Evolutionary conservation across 2,797 vertebrate genomes (phyloP).

Genomic region (Phalloptychus januarius): DNA sequence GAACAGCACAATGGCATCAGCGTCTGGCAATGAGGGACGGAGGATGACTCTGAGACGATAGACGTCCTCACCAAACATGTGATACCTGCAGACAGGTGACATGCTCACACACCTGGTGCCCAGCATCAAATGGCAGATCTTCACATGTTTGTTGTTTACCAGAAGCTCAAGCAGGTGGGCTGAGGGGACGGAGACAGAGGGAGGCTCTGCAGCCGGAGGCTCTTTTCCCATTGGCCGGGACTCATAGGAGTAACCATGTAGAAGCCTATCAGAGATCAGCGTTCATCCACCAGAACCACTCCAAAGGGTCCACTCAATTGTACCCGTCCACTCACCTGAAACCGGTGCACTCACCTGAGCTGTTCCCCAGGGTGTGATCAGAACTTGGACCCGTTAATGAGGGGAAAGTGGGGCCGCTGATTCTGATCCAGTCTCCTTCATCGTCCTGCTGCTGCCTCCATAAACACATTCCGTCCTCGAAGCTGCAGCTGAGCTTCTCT

Average conservation of each 20-base stretch:
- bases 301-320: conserved; percentile 73
- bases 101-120: conserved; percentile 1
- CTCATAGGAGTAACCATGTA: conserved; percentile 85
- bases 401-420: conserved; percentile 74
- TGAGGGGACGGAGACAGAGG: conserved; percentile 68
- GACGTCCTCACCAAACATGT: conserved; percentile 87
- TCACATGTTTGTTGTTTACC: conserved; percentile 75
- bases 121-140: no score
- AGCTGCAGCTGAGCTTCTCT: conserved; percentile 85
- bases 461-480: conserved; percentile 89
- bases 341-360: conserved; percentile 78
- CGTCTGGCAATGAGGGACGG: conserved; percentile 10
- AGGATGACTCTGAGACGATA: conserved; percentile 79
- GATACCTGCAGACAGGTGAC: conserved; percentile 82
- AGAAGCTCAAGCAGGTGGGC: conserved; percentile 87
- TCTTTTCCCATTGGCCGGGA: conserved; percentile 62
- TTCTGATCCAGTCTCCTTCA: conserved; percentile 84
- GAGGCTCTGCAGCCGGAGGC: conserved; percentile 83
- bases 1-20: conserved; percentile 72
- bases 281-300: background rate
- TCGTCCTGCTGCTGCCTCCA: conserved; percentile 85
- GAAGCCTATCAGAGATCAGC: conserved; percentile 81
- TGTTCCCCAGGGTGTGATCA: conserved; percentile 89
- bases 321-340: no score
- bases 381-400: conserved; percentile 81